Percentiles rank a stretch among this genome's conserved stretches.
Conservation (phyloP, 2,888 invertebrate species). For the Scelioninae gen. 2 region DNA sequence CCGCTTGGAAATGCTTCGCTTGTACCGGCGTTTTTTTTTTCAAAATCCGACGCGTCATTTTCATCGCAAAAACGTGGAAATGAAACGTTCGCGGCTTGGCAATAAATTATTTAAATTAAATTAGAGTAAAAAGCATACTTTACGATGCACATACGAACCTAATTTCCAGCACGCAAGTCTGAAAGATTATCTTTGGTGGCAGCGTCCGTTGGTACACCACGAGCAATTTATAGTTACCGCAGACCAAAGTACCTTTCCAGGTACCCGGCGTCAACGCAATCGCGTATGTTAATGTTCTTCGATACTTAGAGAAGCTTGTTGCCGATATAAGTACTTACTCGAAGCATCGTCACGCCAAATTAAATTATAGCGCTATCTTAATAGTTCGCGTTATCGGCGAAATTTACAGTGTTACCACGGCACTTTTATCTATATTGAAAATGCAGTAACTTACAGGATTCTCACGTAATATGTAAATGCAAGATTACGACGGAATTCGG, state of each 20-base stretch:
- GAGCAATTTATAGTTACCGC: slow-evolving; percentile 63
- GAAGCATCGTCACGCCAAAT: slow-evolving; percentile 59
- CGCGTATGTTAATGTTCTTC: slow-evolving; percentile 61
- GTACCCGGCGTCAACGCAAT: slow-evolving; percentile 56
- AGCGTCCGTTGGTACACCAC: slow-evolving; percentile 58
- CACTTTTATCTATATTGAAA: slow-evolving; percentile 52
- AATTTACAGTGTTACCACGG: slow-evolving; percentile 56
- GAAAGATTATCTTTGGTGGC: slow-evolving; percentile 62
- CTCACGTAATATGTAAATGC: slow-evolving; percentile 54
- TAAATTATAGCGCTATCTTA: slow-evolving; percentile 59
- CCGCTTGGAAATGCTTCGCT: too few relatives aligned
- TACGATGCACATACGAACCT: slow-evolving; percentile 38
- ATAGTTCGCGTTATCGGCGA: slow-evolving; percentile 56
- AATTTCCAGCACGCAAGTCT: slow-evolving; percentile 60
- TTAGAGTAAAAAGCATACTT: slow-evolving; percentile 36
- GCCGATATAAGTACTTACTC: slow-evolving; percentile 57
- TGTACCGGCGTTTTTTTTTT: too few relatives aligned
- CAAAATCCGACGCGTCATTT: not conserved
- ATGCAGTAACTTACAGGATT: slow-evolving; percentile 53
- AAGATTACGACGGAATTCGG: slow-evolving; percentile 44
- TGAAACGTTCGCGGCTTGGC: slow-evolving; percentile 6
- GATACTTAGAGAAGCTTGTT: slow-evolving; percentile 61
- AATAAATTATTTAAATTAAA: slow-evolving; percentile 47
- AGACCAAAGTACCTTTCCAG: slow-evolving; percentile 60
- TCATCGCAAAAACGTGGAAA: slow-evolving; percentile 11